Evolutionary conservation across 2,797 vertebrate genomes (phyloP), one percentile per base, ranked within the genome.

Genomic region (Typhlichthys eigenmanni): DNA sequence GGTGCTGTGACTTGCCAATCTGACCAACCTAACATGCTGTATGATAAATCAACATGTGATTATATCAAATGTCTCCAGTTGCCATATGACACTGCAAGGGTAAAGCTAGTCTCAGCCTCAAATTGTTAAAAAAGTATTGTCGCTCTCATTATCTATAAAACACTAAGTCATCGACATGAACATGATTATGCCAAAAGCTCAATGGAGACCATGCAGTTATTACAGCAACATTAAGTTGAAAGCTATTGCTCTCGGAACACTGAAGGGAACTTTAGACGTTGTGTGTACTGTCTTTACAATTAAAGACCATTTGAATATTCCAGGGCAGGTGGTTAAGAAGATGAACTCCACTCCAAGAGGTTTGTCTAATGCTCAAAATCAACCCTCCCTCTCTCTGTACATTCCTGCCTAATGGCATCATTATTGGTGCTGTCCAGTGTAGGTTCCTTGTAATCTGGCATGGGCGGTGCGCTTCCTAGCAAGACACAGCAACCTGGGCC

Each of bases 351-450:
- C 61, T 66, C 19, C 12, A n/a, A 77, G 73, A 78, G 75, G 73
- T 69, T 72, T 74, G 82, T 64, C 75, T 77, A 78, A 78, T 82
- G 77, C 80, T 79, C 62, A 60, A 24, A 53, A 60, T 67, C 72
- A 72, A 82, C 85, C 80, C 83, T 75, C 72, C 79, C 82, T 79
- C 62, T 81, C 75, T 59, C 85, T 75, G 64, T 78, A 82, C 91
- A 93, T 94, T 93, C 92, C 88, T 87, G 76, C 75, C 85, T 93
- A 92, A 93, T 92, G 78, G 90, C 89, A 91, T 93, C 89, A 92
- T 92, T 90, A 91, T 82, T 89, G 85, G 87, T 88, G 85, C 53
- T 76, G 83, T 87, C 86, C 84, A 86, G 86, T 55, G 63, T 81
- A 75, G 69, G 76, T 72, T 87, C 89, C 85, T 89, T 91, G 88